Evolutionary conservation across 2,113 vertebrate genomes (phyloP).

Genomic region (Cynopterus brachyotis): DNA sequence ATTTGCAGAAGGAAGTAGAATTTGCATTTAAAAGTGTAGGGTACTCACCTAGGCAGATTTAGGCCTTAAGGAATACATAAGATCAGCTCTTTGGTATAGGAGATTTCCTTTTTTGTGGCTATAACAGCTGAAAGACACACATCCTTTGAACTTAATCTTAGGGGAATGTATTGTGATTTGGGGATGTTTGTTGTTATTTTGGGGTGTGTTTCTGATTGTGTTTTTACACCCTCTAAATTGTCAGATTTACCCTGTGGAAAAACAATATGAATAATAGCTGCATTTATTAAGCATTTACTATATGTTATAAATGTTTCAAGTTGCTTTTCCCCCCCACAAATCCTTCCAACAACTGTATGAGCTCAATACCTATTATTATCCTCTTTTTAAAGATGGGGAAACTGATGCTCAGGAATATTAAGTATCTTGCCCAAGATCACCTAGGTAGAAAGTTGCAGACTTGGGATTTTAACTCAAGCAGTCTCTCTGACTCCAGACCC

Average conservation of each 20-base stretch:
- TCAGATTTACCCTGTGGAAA: background rate
- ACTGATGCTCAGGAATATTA: background rate
- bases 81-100: background rate
- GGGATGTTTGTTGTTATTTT: background rate
- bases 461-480: background rate
- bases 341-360: background rate
- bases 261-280: background rate
- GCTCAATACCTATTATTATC: background rate
- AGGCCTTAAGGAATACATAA: background rate
- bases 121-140: background rate
- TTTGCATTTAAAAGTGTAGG: background rate
- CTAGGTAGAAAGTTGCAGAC: background rate
- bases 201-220: background rate
- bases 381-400: background rate
- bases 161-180: background rate
- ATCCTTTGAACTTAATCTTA: background rate
- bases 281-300: background rate
- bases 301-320: background rate
- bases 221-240: background rate
- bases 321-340: slow-evolving; percentile 9
- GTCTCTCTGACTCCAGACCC: background rate
- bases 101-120: background rate
- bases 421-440: background rate
- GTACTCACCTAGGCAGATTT: background rate
- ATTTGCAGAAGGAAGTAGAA: slow-evolving; percentile 20